These are phyloP conservation scores for Sylvilagus bachmani DNA, from an alignment of 2,113 vertebrate species.

Conservation along the genomic window DNA sequence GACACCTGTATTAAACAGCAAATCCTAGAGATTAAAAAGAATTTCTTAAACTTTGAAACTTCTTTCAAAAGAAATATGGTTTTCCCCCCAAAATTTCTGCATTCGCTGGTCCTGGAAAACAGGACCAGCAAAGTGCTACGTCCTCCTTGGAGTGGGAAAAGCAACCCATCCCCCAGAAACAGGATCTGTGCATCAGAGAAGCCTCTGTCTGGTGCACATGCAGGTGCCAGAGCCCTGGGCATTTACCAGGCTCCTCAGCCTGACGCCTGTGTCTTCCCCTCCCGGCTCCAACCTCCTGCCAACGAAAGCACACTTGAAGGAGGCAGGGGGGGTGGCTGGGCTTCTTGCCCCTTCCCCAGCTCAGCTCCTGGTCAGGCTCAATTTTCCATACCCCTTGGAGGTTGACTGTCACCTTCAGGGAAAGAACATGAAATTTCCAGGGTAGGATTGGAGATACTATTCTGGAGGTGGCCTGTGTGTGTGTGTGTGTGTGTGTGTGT, in stretches of 20 bases:
- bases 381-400: not conserved
- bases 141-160: not conserved
- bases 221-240: no score
- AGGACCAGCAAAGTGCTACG: not conserved
- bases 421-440: not conserved
- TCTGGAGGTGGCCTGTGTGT: not conserved
- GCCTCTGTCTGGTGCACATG: no score
- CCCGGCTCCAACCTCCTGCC: not conserved
- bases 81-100: slow-evolving; percentile 1
- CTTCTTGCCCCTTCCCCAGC: not conserved
- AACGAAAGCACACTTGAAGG: not conserved
- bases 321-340: not conserved
- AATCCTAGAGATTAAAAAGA: not conserved
- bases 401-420: not conserved
- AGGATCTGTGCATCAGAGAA: not conserved
- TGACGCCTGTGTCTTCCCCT: not conserved
- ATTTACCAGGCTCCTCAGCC: not conserved
- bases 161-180: not conserved
- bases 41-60: not conserved
- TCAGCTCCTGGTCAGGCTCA: not conserved
- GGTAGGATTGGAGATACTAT: no score
- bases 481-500: not conserved
- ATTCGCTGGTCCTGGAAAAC: not conserved
- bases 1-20: not conserved
- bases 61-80: not conserved